Evolutionary conservation across 2,113 vertebrate genomes (phyloP), one percentile per base, ranked within the genome.

Genomic region (Pholis gunnellus): DNA sequence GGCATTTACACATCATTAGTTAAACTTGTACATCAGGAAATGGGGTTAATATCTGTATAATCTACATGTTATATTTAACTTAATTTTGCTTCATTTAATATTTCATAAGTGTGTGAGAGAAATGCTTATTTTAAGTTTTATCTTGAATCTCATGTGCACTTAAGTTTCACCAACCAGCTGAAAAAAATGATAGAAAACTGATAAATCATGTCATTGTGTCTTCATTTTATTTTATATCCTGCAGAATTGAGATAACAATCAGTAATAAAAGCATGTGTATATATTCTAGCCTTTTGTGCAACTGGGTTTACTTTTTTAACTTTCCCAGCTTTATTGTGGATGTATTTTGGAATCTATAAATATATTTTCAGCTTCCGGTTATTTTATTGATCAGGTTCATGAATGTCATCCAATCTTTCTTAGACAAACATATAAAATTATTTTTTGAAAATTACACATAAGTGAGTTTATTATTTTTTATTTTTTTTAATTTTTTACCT

Each of bases 21-120:
- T 95, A 87, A 95, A 76, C 80, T 87, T 95, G 95, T 93, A 95
- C 95, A 93, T 92, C 94, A 92, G 91, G 93, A 87, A 85, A 93
- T 93, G 91, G 92, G 89, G 92, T 94, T 88, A 91, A 93, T 84
- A 89, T 88, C 74, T 42, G 94, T 69, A 59, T 29, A 94, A 95
- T 90, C 95, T 97, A 97, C 95, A 85, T 80, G 92, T 96, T 96
- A 95, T 95, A 97, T 98, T 31, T 98, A 98, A 98, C 95, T 98
- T 97, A 96, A 95, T 95, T 95, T 94, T 94, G 10, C 74, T 72
- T 63, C 17, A 8, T 81, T 78, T 75, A 27, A 59, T 36, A 59
- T 68, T 38, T 54, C 25, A 18, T 72, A 44, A 34, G 44, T 67
- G 52, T 1, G 81, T 17, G 64, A 31, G 69, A 75, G 54, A 78